These are phyloP conservation scores for Lithosia quadra DNA, from an alignment of 2,888 invertebrate species.

Conservation along the genomic window DNA sequence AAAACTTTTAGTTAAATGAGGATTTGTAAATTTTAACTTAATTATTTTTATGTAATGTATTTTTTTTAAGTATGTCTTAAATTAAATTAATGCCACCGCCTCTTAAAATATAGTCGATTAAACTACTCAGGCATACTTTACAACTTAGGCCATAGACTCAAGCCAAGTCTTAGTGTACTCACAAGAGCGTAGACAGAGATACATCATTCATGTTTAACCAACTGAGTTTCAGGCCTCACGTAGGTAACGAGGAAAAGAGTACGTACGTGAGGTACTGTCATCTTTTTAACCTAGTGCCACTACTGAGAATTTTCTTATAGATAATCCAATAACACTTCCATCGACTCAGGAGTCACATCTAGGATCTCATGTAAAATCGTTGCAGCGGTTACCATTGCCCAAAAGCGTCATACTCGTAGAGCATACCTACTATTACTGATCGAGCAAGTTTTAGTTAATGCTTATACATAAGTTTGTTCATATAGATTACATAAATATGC, in stretches of 20 bases:
- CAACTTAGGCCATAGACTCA: no score
- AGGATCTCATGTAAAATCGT: neutral
- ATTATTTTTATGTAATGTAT: no score
- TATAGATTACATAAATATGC: neutral
- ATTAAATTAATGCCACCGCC: neutral
- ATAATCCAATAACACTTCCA: no score
- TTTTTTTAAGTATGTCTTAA: no score
- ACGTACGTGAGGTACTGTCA: neutral
- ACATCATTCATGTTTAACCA: no score
- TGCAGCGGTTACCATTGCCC: neutral
- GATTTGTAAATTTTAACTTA: conserved; percentile 49
- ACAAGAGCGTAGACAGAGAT: neutral
- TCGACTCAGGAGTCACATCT: neutral
- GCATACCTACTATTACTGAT: neutral
- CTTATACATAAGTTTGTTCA: neutral
- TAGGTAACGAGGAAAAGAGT: no score
- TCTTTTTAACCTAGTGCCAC: neutral
- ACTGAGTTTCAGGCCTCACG: no score
- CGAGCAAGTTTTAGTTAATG: neutral
- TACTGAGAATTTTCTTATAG: no score
- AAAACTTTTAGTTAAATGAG: conserved; percentile 62
- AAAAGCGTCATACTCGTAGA: no score
- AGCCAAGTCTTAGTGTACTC: neutral
- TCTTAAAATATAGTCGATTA: neutral
- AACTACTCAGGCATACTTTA: no score